Evolutionary conservation across 1,140 invertebrate species (phyloP).

Genomic region (Pseudoatta argentina): DNA sequence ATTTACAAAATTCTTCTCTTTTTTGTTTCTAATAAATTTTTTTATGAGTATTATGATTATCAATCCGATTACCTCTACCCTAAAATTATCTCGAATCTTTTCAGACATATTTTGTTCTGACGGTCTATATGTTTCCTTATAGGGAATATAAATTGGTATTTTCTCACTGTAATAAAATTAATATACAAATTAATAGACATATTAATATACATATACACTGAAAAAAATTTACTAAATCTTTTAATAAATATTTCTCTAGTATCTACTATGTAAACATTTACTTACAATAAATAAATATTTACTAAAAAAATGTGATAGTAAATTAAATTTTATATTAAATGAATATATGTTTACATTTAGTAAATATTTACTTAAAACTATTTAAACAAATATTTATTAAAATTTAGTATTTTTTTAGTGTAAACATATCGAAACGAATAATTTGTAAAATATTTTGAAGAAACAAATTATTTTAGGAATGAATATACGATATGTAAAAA

Average conservation of each 20-base stretch:
- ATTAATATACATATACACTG: background rate
- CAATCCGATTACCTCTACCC: conserved; percentile 59
- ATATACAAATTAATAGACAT: background rate
- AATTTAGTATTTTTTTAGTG: too few relatives aligned
- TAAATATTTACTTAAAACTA: too few relatives aligned
- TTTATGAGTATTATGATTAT: background rate
- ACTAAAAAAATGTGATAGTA: too few relatives aligned
- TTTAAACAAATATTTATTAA: too few relatives aligned
- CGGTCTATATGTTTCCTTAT: conserved; percentile 65
- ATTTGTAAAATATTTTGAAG: background rate
- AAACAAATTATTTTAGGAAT: background rate
- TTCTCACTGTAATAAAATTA: conserved; percentile 48
- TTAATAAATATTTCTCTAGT: too few relatives aligned
- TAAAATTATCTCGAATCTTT: conserved; percentile 57
- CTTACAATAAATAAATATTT: too few relatives aligned
- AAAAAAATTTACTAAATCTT: too few relatives aligned
- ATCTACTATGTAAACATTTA: too few relatives aligned
- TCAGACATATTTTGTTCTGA: background rate
- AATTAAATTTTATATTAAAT: too few relatives aligned
- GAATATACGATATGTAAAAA: background rate
- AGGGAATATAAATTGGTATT: conserved; percentile 51
- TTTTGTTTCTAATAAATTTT: background rate
- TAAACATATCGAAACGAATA: background rate
- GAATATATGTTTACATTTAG: too few relatives aligned
- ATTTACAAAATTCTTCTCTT: background rate